Base-by-base conservation (phyloP, 2,888 invertebrate genomes). In the Hyalella azteca region DNA sequence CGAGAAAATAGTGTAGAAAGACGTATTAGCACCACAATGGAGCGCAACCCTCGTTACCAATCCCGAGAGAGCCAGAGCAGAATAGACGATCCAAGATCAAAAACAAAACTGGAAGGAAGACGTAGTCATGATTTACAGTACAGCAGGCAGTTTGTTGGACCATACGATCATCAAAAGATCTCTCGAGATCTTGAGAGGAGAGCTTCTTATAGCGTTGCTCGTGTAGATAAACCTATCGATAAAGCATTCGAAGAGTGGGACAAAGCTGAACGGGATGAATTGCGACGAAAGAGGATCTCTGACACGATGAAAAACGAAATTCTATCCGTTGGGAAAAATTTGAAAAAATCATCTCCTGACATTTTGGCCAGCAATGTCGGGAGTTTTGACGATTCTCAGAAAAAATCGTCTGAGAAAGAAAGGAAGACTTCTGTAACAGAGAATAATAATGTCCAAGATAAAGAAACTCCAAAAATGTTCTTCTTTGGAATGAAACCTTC, bases 401-500 rank as follows among this genome's bases (percentile, higher is more conserved):
- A 11, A 15, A 39, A 40, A 22, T 19, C 32, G 11, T 2, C 73
- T 11, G 45, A 32, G 39, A 29, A 49, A 36, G 29, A 45, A 9
- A 66, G 41, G 19, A 78, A 59, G 41, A 15, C 26, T 11, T 66
- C 66, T n/a, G 40, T 19, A 26, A 66, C 29, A 15, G 78, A 66
- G 22, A 15, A 48, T 9, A 45, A 22, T 9, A 49, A 32, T 50
- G 78, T 36, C 15, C 22, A 4, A 22, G 79, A 36, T 5, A 66
- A 73, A 15, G 73, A 73, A 32, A 26, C 77, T 26, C 85, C 83
- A 11, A 85, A 83, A 32, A 80, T 80, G 19, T 82, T 85, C 80
- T 85, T 82, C 81, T 85, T 85, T 60, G 85, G 85, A 19, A 85
- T 85, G 85, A 81, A 81, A 26, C 83, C 85, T 22, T 77, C 77